phyloP scores from a whole-genome alignment of 2,888 invertebrate genomes.

The Nemoura dubitans region DNA sequence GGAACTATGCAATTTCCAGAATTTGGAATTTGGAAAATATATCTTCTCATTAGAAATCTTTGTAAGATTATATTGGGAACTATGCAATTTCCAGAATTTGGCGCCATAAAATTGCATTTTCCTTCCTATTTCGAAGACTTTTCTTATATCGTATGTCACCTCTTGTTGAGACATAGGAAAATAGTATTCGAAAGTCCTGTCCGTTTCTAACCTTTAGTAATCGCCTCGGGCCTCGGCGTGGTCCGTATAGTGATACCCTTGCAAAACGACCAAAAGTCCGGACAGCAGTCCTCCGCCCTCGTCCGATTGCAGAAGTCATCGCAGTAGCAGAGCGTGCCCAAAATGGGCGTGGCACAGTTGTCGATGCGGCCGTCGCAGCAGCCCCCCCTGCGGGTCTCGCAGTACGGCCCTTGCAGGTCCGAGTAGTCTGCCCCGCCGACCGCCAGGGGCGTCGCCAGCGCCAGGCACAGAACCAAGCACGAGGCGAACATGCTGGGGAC shows the following conservation, averaged over 20 bases:
- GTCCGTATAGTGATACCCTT: conserved; percentile 60
- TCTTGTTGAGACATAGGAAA: too few species aligned
- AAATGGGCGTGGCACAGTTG: conserved; percentile 81
- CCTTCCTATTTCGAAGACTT: too few species aligned
- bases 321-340: conserved; percentile 91
- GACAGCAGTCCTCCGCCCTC: conserved; percentile 86
- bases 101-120: too few species aligned
- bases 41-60: too few species aligned
- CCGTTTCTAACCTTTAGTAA: background rate
- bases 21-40: too few species aligned
- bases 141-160: too few species aligned
- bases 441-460: conserved; percentile 38
- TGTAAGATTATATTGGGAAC: too few species aligned
- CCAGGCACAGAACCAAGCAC: conserved; percentile 29
- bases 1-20: too few species aligned
- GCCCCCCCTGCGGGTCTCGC: conserved; percentile 58
- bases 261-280: conserved; percentile 85
- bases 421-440: conserved; percentile 45
- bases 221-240: conserved; percentile 51
- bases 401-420: conserved; percentile 65
- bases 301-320: conserved; percentile 89
- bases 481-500: conserved; percentile 20
- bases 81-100: too few species aligned
- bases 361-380: conserved; percentile 84
- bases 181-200: too few species aligned